Evolutionary conservation across 2,888 invertebrate genomes (phyloP).

Genomic region (Oscheius onirici): DNA sequence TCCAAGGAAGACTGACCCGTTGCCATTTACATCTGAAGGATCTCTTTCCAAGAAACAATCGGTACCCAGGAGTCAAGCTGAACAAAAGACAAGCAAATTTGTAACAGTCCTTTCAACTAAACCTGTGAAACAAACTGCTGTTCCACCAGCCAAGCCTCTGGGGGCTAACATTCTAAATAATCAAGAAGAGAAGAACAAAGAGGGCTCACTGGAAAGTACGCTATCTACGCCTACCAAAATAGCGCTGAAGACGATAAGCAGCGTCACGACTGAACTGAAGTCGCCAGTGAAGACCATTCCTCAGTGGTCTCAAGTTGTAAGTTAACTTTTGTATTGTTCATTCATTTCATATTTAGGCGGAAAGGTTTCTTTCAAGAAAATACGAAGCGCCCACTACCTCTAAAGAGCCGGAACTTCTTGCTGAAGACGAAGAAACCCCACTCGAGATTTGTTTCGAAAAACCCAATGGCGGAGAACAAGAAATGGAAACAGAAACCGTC

Average conservation of each 20-base stretch:
- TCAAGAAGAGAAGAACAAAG: too few species aligned
- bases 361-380: too few species aligned
- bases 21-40: background rate
- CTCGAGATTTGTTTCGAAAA: background rate
- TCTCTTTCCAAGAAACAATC: background rate
- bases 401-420: background rate
- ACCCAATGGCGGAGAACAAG: too few species aligned
- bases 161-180: too few species aligned
- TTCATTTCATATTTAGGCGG: too few species aligned
- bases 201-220: background rate
- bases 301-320: background rate
- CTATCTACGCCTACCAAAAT: background rate
- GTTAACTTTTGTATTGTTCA: too few species aligned
- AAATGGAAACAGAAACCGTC: too few species aligned
- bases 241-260: background rate
- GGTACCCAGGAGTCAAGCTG: background rate
- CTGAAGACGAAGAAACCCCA: background rate
- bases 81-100: background rate
- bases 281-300: background rate
- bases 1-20: too few species aligned
- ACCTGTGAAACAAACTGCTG: too few species aligned
- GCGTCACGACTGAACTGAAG: background rate
- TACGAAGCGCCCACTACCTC: background rate
- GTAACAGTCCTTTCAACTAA: too few species aligned
- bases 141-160: too few species aligned